Percentiles rank a stretch among this genome's conserved stretches.
Evolutionary conservation across 2,113 vertebrate species (phyloP).

Genomic region (Bubalus kerabau): DNA sequence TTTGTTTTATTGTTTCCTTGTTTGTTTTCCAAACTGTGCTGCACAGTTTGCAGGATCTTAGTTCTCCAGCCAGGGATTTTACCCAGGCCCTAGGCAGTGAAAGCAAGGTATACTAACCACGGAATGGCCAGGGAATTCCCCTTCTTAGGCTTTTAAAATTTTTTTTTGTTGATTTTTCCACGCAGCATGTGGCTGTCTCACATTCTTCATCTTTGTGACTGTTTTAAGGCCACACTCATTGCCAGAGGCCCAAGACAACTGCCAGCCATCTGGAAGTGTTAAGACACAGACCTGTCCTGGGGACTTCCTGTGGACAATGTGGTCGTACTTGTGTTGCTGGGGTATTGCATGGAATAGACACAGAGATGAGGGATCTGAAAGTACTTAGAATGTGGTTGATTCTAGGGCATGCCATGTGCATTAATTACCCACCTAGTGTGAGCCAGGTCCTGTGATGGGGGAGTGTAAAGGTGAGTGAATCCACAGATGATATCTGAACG

Average conservation of each 20-base stretch:
- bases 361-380: not conserved
- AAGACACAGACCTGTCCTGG: fast-evolving
- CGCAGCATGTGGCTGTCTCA: fast-evolving
- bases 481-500: not conserved
- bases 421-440: not conserved
- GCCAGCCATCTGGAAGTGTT: not conserved
- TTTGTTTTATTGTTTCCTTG: not conserved
- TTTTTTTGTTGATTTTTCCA: not conserved
- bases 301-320: not conserved
- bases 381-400: not conserved
- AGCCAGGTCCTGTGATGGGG: not conserved
- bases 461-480: not conserved
- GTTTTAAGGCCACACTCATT: not conserved
- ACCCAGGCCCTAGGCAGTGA: not conserved
- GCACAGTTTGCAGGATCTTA: not conserved
- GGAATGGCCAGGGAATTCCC: not conserved
- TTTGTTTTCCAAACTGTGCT: not conserved
- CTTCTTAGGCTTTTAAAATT: not conserved
- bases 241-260: not conserved
- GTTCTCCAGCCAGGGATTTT: not conserved
- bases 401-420: not conserved
- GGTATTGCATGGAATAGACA: fast-evolving
- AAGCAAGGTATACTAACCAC: not conserved
- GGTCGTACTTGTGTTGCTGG: not conserved
- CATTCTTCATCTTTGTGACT: not conserved